Base-by-base conservation (phyloP, 2,113 vertebrate species). In the Nibea coibor region DNA sequence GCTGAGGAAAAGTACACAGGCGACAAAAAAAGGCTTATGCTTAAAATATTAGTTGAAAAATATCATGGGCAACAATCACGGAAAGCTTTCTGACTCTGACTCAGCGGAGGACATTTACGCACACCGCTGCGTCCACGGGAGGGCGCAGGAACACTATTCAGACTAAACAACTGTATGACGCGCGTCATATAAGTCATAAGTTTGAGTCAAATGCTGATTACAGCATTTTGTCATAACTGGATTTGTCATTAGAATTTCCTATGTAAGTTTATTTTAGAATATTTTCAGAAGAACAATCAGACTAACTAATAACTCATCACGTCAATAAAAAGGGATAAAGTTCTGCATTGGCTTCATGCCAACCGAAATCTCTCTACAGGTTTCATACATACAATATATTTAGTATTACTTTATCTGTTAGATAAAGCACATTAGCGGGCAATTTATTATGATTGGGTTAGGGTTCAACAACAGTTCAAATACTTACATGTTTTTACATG, bases 61-160 rank as follows among this genome's bases (percentile, higher is more conserved):
- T 0, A 2, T 3, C 22, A 19, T 5, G 2, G 9, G 24, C 5
- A 72, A 10, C 1, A 10, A 3, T 61, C 6, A 20, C 4, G 24
- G 19, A 68, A 75, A 83, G 71, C 35, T 39, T 39, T 39, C 35
- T 39, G 7, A 39, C 35, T 9, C 53, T 78, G 81, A 83, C 15
- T 84, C 78, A 76, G 63, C 24, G 0, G 48, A 9, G 3, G 8
- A 58, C 35, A 1, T 39, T 39, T 39, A 39, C 31, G 31, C 31
- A 35, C 7, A 39, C 8, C 35, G 35, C 7, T 39, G 8, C 35
- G 1, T 39, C 35, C 35, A 39, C 35, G 8, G 7, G 35, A 39
- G 35, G 35, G 35, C 35, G 35, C 35, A 35, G 35, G 6, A 1
- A 35, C 35, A 35, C 35, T 35, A 2, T 35, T 35, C 31, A 35